Base-by-base conservation (phyloP, 2,113 vertebrate genomes). In the Neopipo cinnamomea region DNA sequence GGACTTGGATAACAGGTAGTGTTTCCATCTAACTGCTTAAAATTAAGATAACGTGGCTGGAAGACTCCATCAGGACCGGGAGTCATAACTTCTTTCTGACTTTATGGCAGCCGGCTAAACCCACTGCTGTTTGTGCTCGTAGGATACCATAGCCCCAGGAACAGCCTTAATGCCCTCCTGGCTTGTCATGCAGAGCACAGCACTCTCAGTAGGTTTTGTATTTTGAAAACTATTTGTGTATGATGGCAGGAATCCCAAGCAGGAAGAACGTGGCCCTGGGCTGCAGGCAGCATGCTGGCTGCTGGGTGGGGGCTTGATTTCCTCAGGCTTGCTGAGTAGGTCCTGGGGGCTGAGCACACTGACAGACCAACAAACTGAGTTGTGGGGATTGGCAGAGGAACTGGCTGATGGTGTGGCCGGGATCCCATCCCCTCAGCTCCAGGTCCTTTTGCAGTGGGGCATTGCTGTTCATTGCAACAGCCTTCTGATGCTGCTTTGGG, bases 391-490 rank as follows among this genome's bases (percentile, higher is more conserved):
- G 75, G 46, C 67, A 76, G 66, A 74, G 80, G 25, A 39, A 14
- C 44, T 28, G n/a, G 21, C 58, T 41, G 0, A 0, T 47, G 37
- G 31, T 35, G 23, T n/a, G 44, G 41, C 55, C 91, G 70, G 70
- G 49, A 28, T 63, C 13, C 47, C 31, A 24, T 55, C 59, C 33
- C 47, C 50, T 59, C 30, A n/a, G 44, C 55, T 85, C 9, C 2
- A 2, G 70, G 42, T 49, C 25, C 1, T 0, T 7, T 7, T 72
- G 49, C 55, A 25, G 73, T 1, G 3, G 42, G 22, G 24, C 3
- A 0, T 5, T 61, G 56, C 42, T 61, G 0, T 44, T 58, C 12
- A 4, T 21, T 35, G 28, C 23, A 2, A 9, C 44, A 12, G 7
- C 73, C 31, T 80, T 14, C 21, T 66, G 62, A 53, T 73, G 52